Evolutionary conservation across 2,888 invertebrate species (phyloP).

Genomic region (Autographa pulchrina): DNA sequence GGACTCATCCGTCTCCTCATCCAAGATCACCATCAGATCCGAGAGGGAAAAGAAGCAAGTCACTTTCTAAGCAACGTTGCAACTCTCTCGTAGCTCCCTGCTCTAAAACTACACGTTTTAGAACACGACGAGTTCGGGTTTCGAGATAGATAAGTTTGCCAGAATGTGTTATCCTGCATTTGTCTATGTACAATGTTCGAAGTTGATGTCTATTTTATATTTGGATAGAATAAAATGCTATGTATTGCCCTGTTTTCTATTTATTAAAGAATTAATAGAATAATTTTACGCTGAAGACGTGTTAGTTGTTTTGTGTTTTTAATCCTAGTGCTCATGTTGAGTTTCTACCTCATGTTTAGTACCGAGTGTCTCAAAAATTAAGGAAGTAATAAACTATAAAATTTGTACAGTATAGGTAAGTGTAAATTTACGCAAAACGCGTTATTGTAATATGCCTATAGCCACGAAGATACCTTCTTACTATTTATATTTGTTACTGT

Average conservation of each 20-base stretch:
- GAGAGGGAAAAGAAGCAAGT: slow-evolving; percentile 87
- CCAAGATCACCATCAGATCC: slow-evolving; percentile 80
- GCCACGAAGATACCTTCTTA: no score
- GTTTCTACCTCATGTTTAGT: no score
- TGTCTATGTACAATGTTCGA: slow-evolving; percentile 76
- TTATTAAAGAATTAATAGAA: slow-evolving; percentile 66
- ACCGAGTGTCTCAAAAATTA: no score
- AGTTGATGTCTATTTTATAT: slow-evolving; percentile 82
- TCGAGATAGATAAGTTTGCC: slow-evolving; percentile 78
- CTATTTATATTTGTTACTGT: no score
- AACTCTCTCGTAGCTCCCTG: slow-evolving; percentile 61
- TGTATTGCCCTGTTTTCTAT: slow-evolving; percentile 80
- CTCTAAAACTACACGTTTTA: slow-evolving; percentile 65
- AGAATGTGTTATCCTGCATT: slow-evolving; percentile 81
- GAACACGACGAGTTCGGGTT: slow-evolving; percentile 62
- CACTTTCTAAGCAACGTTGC: slow-evolving; percentile 77
- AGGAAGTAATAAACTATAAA: no score
- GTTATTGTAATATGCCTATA: no score
- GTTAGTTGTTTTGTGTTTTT: slow-evolving; percentile 32
- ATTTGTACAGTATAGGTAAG: no score
- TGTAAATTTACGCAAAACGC: no score
- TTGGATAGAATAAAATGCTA: slow-evolving; percentile 82
- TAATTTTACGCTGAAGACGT: slow-evolving; percentile 50
- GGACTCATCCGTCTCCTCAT: slow-evolving; percentile 74
- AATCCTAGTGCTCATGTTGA: background rate